Conservation (phyloP, 2,797 vertebrate species). For the Lepus townsendii region DNA sequence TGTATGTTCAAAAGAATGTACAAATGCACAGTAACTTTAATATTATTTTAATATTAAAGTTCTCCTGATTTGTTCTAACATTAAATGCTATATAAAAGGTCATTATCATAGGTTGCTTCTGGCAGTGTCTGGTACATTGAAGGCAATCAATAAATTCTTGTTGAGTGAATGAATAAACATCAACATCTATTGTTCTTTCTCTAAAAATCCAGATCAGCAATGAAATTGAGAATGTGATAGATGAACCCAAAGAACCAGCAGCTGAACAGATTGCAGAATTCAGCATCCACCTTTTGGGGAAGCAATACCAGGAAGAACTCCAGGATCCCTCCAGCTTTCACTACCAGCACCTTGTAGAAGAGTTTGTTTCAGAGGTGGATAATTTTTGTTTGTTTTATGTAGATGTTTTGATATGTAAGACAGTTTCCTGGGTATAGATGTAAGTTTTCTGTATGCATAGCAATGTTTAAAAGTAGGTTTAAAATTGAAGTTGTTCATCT, state of each 20-base stretch:
- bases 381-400: background rate
- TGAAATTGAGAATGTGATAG: conserved; percentile 91
- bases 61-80: conserved; percentile 24
- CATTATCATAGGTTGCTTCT: conserved; percentile 28
- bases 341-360: conserved; percentile 89
- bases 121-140: background rate
- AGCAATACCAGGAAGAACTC: conserved; percentile 90
- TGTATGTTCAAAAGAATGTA: conserved; percentile 39
- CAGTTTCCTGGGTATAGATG: background rate
- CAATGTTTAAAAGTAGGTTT: background rate
- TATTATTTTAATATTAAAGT: conserved; percentile 53
- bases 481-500: background rate
- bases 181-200: conserved; percentile 29
- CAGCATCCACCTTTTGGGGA: conserved; percentile 91
- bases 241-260: conserved; percentile 81
- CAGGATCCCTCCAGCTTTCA: conserved; percentile 88
- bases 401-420: background rate
- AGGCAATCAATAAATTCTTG: background rate
- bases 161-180: conserved; percentile 6
- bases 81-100: conserved; percentile 17
- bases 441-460: conserved; percentile 14
- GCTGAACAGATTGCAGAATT: conserved; percentile 94
- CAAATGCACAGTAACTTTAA: conserved; percentile 47
- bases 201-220: conserved; percentile 91
- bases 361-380: conserved; percentile 93